Conservation (phyloP, 1,140 invertebrate genomes). For the Colletes latitarsis region DNA sequence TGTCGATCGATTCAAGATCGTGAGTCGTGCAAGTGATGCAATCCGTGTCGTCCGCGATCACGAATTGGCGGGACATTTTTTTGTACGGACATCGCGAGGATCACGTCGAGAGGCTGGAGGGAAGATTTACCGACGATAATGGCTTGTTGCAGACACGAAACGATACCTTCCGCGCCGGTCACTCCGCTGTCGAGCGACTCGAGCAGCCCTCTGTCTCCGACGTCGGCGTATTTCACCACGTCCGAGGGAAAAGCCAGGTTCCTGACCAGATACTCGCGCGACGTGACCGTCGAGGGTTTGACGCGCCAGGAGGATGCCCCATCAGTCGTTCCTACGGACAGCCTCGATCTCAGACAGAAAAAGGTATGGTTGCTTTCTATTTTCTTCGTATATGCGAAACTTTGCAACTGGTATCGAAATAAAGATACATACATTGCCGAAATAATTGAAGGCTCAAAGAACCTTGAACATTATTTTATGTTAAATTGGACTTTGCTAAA, state of each 20-base stretch:
- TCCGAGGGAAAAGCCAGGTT: constrained; percentile 87
- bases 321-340: constrained; percentile 76
- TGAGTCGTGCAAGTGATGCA: constrained; percentile 55
- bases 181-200: constrained; percentile 68
- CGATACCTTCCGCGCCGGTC: constrained; percentile 72
- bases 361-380: constrained; percentile 80
- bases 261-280: constrained; percentile 83
- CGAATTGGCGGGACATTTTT: constrained; percentile 18
- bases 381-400: no score
- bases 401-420: background rate
- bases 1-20: constrained; percentile 46
- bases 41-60: constrained; percentile 31
- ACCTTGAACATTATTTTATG: no score
- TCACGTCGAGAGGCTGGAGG: background rate
- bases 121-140: constrained; percentile 30
- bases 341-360: constrained; percentile 85
- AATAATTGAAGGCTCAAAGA: no score
- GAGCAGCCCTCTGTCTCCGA: constrained; percentile 81
- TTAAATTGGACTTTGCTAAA: no score
- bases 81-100: background rate
- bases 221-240: constrained; percentile 86
- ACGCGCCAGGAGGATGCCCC: constrained; percentile 64
- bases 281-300: constrained; percentile 78
- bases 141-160: constrained; percentile 72
- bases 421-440: no score